Evolutionary conservation across 2,113 vertebrate genomes (phyloP).

Genomic region (Origma solitaria): DNA sequence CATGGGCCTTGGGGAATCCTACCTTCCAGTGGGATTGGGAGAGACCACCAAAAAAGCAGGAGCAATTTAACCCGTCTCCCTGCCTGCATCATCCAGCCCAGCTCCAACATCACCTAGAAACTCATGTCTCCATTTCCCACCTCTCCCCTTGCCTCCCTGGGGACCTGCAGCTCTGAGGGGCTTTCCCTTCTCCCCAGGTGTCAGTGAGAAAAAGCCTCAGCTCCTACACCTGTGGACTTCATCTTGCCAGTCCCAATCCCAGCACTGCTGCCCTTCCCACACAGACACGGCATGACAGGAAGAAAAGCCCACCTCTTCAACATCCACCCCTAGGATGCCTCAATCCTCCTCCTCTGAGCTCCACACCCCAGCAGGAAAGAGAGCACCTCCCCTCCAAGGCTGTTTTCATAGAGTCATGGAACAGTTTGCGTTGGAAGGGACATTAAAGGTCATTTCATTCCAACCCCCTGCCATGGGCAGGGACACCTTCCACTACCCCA

Average conservation of each 20-base stretch:
- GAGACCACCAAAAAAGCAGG: not conserved
- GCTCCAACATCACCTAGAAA: not conserved
- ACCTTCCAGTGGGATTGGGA: not conserved
- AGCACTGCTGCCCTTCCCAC: not conserved
- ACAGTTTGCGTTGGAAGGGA: not conserved
- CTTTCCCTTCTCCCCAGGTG: not conserved
- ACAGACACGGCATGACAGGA: accelerated
- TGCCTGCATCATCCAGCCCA: not conserved
- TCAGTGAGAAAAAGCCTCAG: not conserved
- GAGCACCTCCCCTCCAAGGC: not conserved
- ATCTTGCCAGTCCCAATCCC: not conserved
- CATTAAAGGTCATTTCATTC: not conserved
- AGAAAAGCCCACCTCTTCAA: not conserved
- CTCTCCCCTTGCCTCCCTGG: accelerated
- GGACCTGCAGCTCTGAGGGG: not conserved
- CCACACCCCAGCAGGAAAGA: not conserved
- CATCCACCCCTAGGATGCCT: not conserved
- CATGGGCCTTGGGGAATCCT: not conserved
- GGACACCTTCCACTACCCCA: not conserved
- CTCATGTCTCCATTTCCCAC: not conserved
- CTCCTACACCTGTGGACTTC: not conserved
- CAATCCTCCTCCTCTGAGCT: not conserved
- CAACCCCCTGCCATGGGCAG: not conserved
- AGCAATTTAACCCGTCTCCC: not conserved
- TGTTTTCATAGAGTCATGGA: not conserved